phyloP scores from a whole-genome alignment of 2,888 invertebrate genomes.

The Aelia acuminata region DNA sequence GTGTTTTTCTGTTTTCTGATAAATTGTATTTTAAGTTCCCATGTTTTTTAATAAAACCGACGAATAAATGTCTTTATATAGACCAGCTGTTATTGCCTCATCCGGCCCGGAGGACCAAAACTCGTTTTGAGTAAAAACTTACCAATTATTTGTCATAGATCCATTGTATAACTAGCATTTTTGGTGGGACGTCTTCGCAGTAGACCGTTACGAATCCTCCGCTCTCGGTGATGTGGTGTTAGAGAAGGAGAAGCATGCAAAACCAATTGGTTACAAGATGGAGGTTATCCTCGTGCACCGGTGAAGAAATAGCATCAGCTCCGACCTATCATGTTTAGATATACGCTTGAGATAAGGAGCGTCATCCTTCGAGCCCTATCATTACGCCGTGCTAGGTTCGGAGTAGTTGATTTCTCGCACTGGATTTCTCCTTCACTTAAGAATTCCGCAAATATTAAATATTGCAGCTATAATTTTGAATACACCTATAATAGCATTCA shows the following conservation, averaged over 20 bases:
- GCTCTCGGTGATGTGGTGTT: not conserved
- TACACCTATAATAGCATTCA: no score
- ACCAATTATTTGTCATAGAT: not conserved
- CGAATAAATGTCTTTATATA: no score
- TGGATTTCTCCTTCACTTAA: slow-evolving; percentile 2
- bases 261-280: slow-evolving; percentile 12
- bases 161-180: not conserved
- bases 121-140: not conserved
- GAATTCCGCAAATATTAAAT: not conserved
- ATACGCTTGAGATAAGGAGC: slow-evolving; percentile 1
- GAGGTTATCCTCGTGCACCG: slow-evolving; percentile 13
- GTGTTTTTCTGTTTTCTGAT: no score
- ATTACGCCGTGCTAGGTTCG: not conserved
- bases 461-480: not conserved
- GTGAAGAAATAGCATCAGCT: slow-evolving; percentile 30
- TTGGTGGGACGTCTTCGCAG: not conserved
- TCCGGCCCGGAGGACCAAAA: not conserved
- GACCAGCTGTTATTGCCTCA: not conserved
- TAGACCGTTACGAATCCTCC: not conserved
- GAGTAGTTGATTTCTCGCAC: not conserved
- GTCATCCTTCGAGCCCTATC: not conserved
- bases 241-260: slow-evolving; percentile 13
- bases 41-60: no score
- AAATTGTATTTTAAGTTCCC: no score
- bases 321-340: slow-evolving; percentile 37